Evolutionary conservation across 2,797 vertebrate species (phyloP).

Genomic region (Poecilia velifera): DNA sequence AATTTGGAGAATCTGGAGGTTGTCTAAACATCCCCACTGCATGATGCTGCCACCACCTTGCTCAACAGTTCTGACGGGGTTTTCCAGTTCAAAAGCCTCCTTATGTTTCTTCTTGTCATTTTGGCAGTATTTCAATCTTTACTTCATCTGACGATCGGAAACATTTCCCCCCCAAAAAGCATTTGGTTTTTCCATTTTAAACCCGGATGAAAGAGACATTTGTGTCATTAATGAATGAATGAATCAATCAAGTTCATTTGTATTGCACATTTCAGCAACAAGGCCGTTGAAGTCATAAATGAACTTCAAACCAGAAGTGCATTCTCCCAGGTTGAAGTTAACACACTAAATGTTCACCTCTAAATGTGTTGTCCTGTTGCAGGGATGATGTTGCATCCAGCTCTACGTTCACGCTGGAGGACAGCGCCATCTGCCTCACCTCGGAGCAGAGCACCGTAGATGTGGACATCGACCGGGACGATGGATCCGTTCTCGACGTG

Average conservation of each 20-base stretch:
- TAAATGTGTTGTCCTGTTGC: slow-evolving; percentile 38
- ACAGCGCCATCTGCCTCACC: slow-evolving; percentile 94
- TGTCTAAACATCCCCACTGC: not conserved
- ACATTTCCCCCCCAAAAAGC: not conserved
- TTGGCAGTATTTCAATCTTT: not conserved
- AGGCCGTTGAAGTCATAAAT: not conserved
- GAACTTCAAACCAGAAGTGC: not conserved
- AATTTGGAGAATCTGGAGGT: not conserved
- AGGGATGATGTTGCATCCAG: slow-evolving; percentile 89
- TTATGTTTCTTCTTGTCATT: not conserved
- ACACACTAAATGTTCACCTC: not conserved
- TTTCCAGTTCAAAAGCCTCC: not conserved
- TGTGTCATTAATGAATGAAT: not conserved
- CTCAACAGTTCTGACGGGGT: not conserved
- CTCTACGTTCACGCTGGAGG: slow-evolving; percentile 93
- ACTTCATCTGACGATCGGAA: not conserved
- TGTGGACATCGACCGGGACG: slow-evolving; percentile 90
- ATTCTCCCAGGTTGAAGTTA: not conserved
- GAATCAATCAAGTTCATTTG: too few relatives aligned
- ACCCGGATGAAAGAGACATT: not conserved
- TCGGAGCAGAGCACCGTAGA: slow-evolving; percentile 93
- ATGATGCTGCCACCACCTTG: not conserved
- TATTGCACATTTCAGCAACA: too few relatives aligned
- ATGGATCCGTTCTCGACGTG: slow-evolving; percentile 91
- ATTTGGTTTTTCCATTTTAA: not conserved